Conservation (phyloP, 2,888 invertebrate species). For the Erannis defoliaria region DNA sequence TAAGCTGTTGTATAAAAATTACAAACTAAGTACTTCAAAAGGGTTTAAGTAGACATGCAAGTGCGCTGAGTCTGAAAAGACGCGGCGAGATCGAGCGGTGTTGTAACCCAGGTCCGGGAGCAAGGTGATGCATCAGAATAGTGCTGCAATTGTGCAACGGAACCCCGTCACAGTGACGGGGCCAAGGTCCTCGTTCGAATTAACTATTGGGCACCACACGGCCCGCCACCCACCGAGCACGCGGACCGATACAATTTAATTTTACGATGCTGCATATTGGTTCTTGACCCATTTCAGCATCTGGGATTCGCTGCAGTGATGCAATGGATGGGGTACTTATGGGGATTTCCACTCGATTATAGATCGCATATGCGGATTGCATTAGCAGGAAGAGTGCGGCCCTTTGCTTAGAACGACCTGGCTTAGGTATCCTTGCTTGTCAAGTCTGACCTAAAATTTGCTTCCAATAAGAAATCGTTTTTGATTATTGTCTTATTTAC, state of each 20-base stretch:
- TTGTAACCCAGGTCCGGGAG: slow-evolving; percentile 40
- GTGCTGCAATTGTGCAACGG: slow-evolving; percentile 67
- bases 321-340: slow-evolving; percentile 27
- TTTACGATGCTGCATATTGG: slow-evolving; percentile 40
- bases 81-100: slow-evolving; percentile 46
- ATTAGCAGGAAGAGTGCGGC: background rate
- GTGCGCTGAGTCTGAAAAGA: background rate
- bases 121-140: slow-evolving; percentile 73
- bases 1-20: background rate
- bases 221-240: slow-evolving; percentile 37
- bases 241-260: slow-evolving; percentile 50
- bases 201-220: slow-evolving; percentile 52
- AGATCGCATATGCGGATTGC: background rate
- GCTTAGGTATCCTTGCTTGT: no score
- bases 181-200: slow-evolving; percentile 60
- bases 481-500: no score
- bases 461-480: no score
- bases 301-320: slow-evolving; percentile 25
- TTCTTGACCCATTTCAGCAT: slow-evolving; percentile 43
- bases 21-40: background rate
- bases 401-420: background rate
- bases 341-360: slow-evolving; percentile 27
- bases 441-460: no score
- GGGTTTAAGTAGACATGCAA: background rate
- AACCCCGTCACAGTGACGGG: slow-evolving; percentile 57